Evolutionary conservation across 37 sponge, comb jelly and placozoan species (phyloP).

Genomic region (Sycon ciliatum): DNA sequence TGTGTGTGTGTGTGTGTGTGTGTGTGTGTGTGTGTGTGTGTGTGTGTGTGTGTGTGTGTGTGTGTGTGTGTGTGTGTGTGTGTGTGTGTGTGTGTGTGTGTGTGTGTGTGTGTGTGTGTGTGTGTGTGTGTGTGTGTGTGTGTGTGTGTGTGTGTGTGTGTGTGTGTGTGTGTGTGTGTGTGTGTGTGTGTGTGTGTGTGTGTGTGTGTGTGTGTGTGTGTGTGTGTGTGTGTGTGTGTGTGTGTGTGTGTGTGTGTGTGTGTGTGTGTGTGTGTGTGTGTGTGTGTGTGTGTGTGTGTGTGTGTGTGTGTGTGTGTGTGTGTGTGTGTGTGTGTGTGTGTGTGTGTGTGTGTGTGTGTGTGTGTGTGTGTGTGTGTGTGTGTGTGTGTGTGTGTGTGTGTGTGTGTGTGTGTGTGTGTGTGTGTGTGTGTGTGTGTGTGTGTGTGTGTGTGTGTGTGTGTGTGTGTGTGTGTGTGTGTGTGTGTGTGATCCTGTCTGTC

Average conservation of each 20-base stretch:
- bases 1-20: constrained; percentile 14
- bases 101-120: constrained; percentile 12
- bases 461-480: too few species aligned
- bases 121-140: constrained; percentile 17
- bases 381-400: constrained; percentile 5
- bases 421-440: too few species aligned
- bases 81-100: constrained; percentile 11
- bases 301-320: constrained; percentile 14
- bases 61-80: not conserved
- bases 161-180: not conserved
- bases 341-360: constrained; percentile 11
- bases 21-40: constrained; percentile 5
- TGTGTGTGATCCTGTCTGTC: too few species aligned
- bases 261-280: constrained; percentile 1
- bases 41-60: not conserved
- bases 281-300: not conserved
- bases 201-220: not conserved
- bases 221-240: constrained; percentile 12
- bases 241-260: constrained; percentile 20
- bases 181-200: not conserved
- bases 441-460: too few species aligned
- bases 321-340: constrained; percentile 27
- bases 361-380: not conserved
- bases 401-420: constrained; percentile 3
- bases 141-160: not conserved